Percentiles rank a stretch among this genome's conserved stretches.
Conservation (phyloP, 2,888 invertebrate genomes). For the Linnaemya tessellans region DNA sequence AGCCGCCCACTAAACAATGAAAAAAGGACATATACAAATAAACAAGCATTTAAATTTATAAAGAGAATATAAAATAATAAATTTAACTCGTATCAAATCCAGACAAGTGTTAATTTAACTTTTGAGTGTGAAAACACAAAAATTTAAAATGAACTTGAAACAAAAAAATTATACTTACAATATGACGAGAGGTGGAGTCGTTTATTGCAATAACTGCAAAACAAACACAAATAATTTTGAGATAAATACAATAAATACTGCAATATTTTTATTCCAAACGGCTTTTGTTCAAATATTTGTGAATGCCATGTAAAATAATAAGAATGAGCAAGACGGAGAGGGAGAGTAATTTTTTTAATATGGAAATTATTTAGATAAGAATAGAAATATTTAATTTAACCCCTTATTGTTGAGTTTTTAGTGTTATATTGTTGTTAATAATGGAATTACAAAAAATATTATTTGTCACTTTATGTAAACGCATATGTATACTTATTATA, state of each 20-base stretch:
- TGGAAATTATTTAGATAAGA: slow-evolving; percentile 18
- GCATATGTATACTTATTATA: no score
- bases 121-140: slow-evolving; percentile 30
- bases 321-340: background rate
- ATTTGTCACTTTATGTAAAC: background rate
- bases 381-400: slow-evolving; percentile 2
- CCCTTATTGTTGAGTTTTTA: background rate
- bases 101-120: slow-evolving; percentile 58
- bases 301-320: slow-evolving; percentile 1
- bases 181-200: background rate
- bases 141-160: slow-evolving; percentile 55
- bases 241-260: slow-evolving; percentile 34
- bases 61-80: background rate
- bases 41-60: slow-evolving; percentile 6
- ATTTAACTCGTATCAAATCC: slow-evolving; percentile 32
- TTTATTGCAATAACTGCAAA: slow-evolving; percentile 33
- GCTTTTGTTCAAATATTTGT: background rate
- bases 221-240: slow-evolving; percentile 26
- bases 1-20: slow-evolving; percentile 40
- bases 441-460: no score
- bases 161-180: slow-evolving; percentile 13
- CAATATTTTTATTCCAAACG: background rate
- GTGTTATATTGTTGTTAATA: no score
- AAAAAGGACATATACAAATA: background rate
- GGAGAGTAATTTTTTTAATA: background rate